phyloP scores from a whole-genome alignment of 2,113 vertebrate genomes.

The Garra rufa region DNA sequence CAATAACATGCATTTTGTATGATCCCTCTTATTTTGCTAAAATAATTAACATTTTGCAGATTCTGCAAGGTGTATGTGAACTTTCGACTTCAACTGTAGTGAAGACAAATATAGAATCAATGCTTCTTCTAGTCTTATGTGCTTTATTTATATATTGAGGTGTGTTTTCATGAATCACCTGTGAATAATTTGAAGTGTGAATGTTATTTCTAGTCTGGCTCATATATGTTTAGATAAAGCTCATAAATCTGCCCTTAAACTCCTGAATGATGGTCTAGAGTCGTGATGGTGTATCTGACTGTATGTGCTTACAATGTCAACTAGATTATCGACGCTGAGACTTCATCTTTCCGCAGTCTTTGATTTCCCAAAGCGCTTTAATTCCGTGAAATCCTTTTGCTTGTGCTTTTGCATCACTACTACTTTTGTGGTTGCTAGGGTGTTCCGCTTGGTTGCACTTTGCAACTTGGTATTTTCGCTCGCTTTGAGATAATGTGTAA shows the following conservation, averaged over 20 bases:
- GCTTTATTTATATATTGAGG: background rate
- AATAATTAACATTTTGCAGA: no score
- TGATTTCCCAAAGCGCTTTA: slow-evolving; percentile 20
- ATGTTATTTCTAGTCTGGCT: background rate
- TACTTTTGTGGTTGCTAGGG: background rate
- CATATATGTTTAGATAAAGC: background rate
- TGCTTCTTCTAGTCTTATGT: background rate
- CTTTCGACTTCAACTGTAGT: no score
- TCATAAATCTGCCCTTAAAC: slow-evolving; percentile 5
- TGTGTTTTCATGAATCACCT: background rate
- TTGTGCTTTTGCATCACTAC: background rate
- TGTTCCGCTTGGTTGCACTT: background rate
- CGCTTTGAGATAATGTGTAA: background rate
- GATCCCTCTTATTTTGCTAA: no score
- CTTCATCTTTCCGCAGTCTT: slow-evolving; percentile 7
- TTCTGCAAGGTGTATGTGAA: no score
- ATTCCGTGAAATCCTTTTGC: background rate
- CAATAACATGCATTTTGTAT: no score
- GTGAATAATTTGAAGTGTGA: background rate
- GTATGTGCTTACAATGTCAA: background rate
- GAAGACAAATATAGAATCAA: background rate
- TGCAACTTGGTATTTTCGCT: no score
- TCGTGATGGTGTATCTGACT: background rate
- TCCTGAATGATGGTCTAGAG: background rate
- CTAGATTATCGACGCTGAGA: background rate